Evolutionary conservation across 2,797 vertebrate species (phyloP).

Genomic region (Ceyx erithaca): DNA sequence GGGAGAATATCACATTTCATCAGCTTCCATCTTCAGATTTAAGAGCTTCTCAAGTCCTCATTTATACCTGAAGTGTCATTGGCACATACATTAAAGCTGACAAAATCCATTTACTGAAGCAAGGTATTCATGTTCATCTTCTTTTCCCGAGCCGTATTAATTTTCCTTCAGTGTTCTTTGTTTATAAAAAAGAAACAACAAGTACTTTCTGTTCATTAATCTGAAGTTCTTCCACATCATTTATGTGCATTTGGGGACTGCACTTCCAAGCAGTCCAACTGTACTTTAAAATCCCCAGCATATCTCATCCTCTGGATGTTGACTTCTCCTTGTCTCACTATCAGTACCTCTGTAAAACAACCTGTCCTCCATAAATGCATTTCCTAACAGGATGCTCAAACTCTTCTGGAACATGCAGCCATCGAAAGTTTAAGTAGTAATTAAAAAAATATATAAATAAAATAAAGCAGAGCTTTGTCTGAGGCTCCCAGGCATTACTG

Average conservation of each 20-base stretch:
- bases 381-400: neutral
- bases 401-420: neutral
- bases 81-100: conserved; percentile 43
- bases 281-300: neutral
- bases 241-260: neutral
- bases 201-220: conserved; percentile 21
- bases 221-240: neutral
- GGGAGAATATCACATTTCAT: conserved; percentile 38
- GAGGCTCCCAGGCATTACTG: neutral
- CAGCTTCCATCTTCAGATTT: conserved; percentile 60
- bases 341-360: neutral
- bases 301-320: neutral
- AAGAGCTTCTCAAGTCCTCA: conserved; percentile 49
- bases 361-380: neutral
- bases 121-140: conserved; percentile 37
- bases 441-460: neutral
- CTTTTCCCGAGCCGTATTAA: conserved; percentile 4
- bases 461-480: neutral
- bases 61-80: conserved; percentile 64
- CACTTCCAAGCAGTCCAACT: neutral
- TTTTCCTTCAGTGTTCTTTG: conserved; percentile 31
- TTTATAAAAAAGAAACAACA: conserved; percentile 30
- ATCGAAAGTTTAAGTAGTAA: neutral
- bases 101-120: conserved; percentile 20
- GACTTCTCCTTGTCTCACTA: neutral